Evolutionary conservation across 2,888 invertebrate species (phyloP).

Genomic region (Diarsia dahlii): DNA sequence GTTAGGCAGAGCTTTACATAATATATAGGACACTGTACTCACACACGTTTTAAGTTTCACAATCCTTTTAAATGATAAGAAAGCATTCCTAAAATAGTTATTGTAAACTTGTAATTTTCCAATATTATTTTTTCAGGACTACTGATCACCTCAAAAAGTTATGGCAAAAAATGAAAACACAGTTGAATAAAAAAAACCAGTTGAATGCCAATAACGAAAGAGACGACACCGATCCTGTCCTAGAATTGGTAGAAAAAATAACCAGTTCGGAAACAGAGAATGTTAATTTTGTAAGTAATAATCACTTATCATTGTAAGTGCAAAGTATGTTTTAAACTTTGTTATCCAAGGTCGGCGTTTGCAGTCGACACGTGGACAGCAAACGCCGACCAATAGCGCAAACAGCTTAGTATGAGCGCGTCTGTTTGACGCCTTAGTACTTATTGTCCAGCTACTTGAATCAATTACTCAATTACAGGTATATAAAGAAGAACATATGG

Average conservation of each 20-base stretch:
- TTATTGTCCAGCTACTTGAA: neutral
- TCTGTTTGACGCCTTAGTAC: neutral
- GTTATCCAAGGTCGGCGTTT: neutral
- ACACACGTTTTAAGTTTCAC: no score
- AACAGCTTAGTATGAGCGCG: no score
- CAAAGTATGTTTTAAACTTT: neutral
- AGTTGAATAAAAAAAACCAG: slow-evolving; percentile 16
- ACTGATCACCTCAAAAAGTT: slow-evolving; percentile 29
- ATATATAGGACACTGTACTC: no score
- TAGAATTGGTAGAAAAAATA: slow-evolving; percentile 26
- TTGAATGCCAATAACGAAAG: slow-evolving; percentile 6
- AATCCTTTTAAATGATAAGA: neutral
- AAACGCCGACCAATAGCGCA: no score
- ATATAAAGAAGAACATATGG: neutral
- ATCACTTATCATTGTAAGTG: neutral
- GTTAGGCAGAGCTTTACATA: no score
- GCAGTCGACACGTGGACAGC: no score
- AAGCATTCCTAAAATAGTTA: neutral
- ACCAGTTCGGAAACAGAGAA: slow-evolving; percentile 9
- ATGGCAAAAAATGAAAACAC: slow-evolving; percentile 40
- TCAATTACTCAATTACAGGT: slow-evolving; percentile 3
- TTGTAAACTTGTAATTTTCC: neutral
- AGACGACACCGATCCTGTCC: slow-evolving; percentile 1
- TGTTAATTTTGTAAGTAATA: slow-evolving; percentile 24
- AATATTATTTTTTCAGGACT: slow-evolving; percentile 14